phyloP scores from a whole-genome alignment of 2,888 invertebrate species.

The Zootermopsis nevadensis region DNA sequence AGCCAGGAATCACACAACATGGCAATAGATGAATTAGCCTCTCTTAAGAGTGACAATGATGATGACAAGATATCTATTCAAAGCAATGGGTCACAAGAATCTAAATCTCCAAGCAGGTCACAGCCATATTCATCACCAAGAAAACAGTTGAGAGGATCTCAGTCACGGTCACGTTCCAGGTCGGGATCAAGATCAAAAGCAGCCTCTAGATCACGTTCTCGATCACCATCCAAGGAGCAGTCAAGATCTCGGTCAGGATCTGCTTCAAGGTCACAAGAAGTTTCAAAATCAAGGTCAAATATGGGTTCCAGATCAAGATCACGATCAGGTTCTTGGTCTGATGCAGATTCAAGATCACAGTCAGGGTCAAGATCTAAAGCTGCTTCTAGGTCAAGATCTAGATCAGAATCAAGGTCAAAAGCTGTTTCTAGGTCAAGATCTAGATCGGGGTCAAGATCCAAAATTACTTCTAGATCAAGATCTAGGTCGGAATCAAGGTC shows the following conservation, averaged over 20 bases:
- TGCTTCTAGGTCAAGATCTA: slow-evolving; percentile 53
- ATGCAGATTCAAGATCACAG: slow-evolving; percentile 60
- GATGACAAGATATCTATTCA: slow-evolving; percentile 35
- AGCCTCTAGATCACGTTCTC: slow-evolving; percentile 53
- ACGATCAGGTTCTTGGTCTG: slow-evolving; percentile 57
- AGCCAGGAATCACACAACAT: slow-evolving; percentile 17
- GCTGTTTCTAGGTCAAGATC: slow-evolving; percentile 54
- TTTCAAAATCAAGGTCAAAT: slow-evolving; percentile 54
- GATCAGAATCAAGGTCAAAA: slow-evolving; percentile 55
- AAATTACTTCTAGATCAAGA: slow-evolving; percentile 54
- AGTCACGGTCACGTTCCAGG: slow-evolving; percentile 57
- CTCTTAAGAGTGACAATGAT: not conserved
- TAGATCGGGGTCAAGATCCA: slow-evolving; percentile 52
- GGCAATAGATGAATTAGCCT: slow-evolving; percentile 8
- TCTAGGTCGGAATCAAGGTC: slow-evolving; percentile 55
- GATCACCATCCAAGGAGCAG: slow-evolving; percentile 53
- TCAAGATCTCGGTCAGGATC: slow-evolving; percentile 55
- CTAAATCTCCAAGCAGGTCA: slow-evolving; percentile 48
- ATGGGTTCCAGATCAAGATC: slow-evolving; percentile 52
- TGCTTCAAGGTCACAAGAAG: slow-evolving; percentile 51
- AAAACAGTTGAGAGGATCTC: slow-evolving; percentile 54
- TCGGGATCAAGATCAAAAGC: slow-evolving; percentile 36
- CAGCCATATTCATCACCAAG: slow-evolving; percentile 54
- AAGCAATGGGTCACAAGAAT: slow-evolving; percentile 35
- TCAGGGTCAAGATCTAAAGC: slow-evolving; percentile 54